Evolutionary conservation across 2,113 vertebrate species (phyloP).

Genomic region (Macroglossus sobrinus): DNA sequence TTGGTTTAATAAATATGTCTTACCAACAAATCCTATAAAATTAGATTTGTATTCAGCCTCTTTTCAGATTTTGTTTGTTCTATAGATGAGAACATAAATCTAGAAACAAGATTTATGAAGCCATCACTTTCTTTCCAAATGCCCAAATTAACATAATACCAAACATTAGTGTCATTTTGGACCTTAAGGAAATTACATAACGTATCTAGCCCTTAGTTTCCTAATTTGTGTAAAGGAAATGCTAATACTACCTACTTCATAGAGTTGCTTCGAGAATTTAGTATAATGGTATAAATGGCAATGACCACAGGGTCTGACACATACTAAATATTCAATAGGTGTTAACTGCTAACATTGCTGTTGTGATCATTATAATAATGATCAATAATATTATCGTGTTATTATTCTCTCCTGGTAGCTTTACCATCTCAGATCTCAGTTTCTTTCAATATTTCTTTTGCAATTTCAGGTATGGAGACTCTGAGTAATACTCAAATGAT

Average conservation of each 20-base stretch:
- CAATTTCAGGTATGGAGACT: neutral
- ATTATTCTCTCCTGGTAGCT: neutral
- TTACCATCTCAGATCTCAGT: neutral
- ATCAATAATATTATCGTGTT: neutral
- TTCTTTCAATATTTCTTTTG: neutral
- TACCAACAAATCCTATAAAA: neutral
- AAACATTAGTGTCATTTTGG: neutral
- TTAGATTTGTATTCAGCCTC: neutral
- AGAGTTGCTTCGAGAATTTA: neutral
- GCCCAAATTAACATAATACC: neutral
- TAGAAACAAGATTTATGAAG: neutral
- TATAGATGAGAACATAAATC: neutral
- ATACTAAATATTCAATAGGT: neutral
- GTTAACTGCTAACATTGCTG: neutral
- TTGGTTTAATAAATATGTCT: neutral
- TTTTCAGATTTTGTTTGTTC: neutral
- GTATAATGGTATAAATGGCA: neutral
- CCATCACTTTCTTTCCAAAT: neutral
- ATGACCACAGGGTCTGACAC: neutral
- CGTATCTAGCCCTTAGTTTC: neutral
- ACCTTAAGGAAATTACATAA: neutral
- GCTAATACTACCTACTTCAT: neutral
- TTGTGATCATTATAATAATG: neutral
- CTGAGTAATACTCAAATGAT: neutral
- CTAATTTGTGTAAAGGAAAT: neutral